Conservation (phyloP, 2,888 invertebrate species). For the Xylophagus ater region DNA sequence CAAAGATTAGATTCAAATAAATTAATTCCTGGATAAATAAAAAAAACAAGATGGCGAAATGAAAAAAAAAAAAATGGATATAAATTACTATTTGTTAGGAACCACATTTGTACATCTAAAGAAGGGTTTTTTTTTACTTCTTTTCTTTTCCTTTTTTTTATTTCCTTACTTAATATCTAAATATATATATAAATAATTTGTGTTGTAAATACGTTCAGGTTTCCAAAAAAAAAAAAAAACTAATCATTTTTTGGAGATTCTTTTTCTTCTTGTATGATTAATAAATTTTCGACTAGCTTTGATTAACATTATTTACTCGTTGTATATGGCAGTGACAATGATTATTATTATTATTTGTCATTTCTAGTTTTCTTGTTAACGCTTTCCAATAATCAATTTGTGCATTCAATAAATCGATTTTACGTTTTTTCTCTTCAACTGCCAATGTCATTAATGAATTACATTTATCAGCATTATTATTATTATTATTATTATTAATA, state of each 20-base stretch:
- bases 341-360: conserved; percentile 11
- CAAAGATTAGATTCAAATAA: not conserved
- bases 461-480: conserved; percentile 11
- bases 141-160: conserved; percentile 1
- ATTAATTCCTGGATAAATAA: no score
- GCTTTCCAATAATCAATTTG: conserved; percentile 39
- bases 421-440: conserved; percentile 34
- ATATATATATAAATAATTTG: not conserved
- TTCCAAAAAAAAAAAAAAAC: conserved; percentile 10
- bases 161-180: not conserved
- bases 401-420: conserved; percentile 35
- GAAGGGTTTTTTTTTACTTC: conserved; percentile 13
- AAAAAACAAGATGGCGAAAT: no score
- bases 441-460: conserved; percentile 33
- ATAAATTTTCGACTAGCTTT: conserved; percentile 20
- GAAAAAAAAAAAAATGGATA: no score
- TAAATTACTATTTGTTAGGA: conserved; percentile 38
- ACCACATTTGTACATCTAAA: conserved; percentile 37
- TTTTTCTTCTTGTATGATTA: conserved; percentile 9
- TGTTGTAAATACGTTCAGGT: not conserved
- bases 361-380: conserved; percentile 33
- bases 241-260: conserved; percentile 12
- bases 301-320: conserved; percentile 23
- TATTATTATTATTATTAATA: conserved; percentile 19
- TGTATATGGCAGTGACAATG: conserved; percentile 13